These are phyloP conservation scores for Enoplolaimus lenunculus DNA, from an alignment of 2,888 invertebrate genomes.

Conservation along the genomic window DNA sequence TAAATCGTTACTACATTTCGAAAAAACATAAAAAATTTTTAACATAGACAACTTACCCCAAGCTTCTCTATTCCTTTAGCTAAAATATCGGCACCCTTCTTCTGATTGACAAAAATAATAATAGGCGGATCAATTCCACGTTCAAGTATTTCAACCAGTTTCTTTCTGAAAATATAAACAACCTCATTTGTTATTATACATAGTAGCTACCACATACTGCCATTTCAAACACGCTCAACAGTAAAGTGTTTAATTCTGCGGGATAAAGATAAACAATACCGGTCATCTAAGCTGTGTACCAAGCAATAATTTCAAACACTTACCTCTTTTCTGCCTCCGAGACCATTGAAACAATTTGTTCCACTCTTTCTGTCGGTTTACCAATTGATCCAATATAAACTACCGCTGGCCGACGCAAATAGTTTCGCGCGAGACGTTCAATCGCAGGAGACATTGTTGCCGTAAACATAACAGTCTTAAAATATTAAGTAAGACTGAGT, in stretches of 20 bases:
- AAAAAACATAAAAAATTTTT: no score
- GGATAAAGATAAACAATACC: no score
- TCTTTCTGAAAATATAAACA: slow-evolving; percentile 52
- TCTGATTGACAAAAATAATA: slow-evolving; percentile 99
- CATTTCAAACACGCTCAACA: no score
- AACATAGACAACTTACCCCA: slow-evolving; percentile 54
- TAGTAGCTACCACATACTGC: no score
- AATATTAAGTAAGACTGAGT: slow-evolving; percentile 24
- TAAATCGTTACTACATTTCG: no score
- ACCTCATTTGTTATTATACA: no score
- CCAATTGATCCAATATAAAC: slow-evolving; percentile 93
- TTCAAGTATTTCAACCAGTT: slow-evolving; percentile 77
- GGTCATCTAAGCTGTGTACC: no score
- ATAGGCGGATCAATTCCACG: slow-evolving; percentile 87
- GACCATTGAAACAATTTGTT: slow-evolving; percentile 90
- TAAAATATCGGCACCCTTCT: slow-evolving; percentile 95
- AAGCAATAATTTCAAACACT: no score
- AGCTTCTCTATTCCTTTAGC: slow-evolving; percentile 92
- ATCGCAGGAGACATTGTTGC: slow-evolving; percentile 99
- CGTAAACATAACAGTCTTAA: slow-evolving; percentile 96
- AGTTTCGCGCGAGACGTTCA: slow-evolving; percentile 81
- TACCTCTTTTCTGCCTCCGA: slow-evolving; percentile 73
- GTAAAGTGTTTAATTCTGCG: no score
- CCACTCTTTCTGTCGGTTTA: slow-evolving; percentile 90
- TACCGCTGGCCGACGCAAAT: slow-evolving; percentile 83